phyloP scores from a whole-genome alignment of 53 echinoderm and acorn worm genomes.

The Echinometra lucunter region DNA sequence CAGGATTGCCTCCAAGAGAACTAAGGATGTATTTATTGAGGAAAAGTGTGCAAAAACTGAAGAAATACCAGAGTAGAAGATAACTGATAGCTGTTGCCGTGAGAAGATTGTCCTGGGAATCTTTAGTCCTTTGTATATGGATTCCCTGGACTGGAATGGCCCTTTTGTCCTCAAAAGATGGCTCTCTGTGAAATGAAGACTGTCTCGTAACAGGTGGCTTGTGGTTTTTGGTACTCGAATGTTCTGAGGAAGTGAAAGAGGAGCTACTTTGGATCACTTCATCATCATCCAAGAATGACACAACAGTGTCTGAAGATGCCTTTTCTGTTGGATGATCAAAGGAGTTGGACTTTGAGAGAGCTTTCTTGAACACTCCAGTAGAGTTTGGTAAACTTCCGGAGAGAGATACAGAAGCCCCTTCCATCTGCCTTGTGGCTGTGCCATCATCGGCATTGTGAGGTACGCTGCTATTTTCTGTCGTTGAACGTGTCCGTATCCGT shows the following conservation, averaged over 20 bases:
- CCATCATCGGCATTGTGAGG: not conserved
- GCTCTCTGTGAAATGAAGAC: constrained; percentile 50
- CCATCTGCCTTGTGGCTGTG: not conserved
- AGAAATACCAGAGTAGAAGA: constrained; percentile 92
- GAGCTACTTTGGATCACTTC: not conserved
- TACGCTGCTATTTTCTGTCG: not conserved
- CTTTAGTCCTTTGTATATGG: constrained; percentile 44
- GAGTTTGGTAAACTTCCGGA: constrained; percentile 64
- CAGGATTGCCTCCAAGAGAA: constrained; percentile 85
- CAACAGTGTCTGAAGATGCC: not conserved
- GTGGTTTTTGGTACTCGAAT: not conserved
- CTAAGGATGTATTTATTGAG: constrained; percentile 97
- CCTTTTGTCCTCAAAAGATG: not conserved
- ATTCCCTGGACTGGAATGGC: constrained; percentile 14
- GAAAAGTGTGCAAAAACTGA: constrained; percentile 98
- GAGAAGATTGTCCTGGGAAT: constrained; percentile 82
- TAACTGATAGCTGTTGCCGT: constrained; percentile 81
- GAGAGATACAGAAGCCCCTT: not conserved
- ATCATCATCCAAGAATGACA: constrained; percentile 19
- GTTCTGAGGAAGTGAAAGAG: not conserved
- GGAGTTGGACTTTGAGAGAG: constrained; percentile 34
- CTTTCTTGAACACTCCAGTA: constrained; percentile 57
- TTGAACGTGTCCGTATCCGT: constrained; percentile 40
- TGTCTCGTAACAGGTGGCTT: constrained; percentile 46
- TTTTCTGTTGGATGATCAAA: not conserved